Conservation (phyloP, 2,888 invertebrate genomes). For the Melieria crassipennis region DNA sequence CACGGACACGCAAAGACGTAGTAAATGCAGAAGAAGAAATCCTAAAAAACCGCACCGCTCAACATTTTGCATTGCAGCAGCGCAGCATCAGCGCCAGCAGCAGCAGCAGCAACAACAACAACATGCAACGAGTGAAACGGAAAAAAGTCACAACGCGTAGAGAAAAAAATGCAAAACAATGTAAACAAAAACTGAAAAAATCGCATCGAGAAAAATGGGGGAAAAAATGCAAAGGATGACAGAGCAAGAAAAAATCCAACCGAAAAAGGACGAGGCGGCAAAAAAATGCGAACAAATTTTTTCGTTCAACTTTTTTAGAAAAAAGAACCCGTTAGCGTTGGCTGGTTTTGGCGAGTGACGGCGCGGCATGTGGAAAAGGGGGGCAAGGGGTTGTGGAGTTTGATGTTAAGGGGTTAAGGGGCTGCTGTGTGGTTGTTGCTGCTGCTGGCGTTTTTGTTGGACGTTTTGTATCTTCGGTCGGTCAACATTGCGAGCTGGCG, state of each 20-base stretch:
- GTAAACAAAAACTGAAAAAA: background rate
- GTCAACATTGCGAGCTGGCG: too few species aligned
- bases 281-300: conserved; percentile 31
- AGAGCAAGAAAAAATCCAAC: background rate
- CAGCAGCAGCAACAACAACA: conserved; percentile 30
- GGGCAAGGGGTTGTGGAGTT: conserved; percentile 1
- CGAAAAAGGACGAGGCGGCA: background rate
- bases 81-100: conserved; percentile 35
- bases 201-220: background rate
- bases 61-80: too few species aligned
- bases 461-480: background rate
- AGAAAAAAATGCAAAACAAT: background rate
- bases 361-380: background rate
- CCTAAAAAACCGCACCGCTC: too few species aligned
- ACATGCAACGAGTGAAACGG: too few species aligned
- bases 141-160: background rate
- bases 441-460: conserved; percentile 6
- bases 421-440: conserved; percentile 27
- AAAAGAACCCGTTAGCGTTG: background rate
- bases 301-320: conserved; percentile 36
- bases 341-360: background rate
- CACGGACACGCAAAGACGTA: too few species aligned
- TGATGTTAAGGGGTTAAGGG: conserved; percentile 26
- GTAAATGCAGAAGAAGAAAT: too few species aligned
- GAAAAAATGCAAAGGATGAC: background rate